Percentiles rank a stretch among this genome's conserved stretches.
Conservation (phyloP, 2,888 invertebrate genomes). For the Ceramica pisi region DNA sequence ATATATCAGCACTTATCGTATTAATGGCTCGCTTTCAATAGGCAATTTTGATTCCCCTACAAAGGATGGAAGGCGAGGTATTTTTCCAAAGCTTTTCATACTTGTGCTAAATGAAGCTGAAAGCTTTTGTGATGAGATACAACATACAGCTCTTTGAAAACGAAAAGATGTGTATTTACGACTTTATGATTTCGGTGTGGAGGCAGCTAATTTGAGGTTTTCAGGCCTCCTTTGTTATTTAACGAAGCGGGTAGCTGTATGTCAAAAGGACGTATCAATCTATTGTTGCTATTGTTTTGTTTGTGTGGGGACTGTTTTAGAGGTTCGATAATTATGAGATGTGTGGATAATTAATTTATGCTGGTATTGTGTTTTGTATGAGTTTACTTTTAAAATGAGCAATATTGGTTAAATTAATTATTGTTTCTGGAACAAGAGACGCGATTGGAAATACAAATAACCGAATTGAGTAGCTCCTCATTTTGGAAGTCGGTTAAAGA, state of each 20-base stretch:
- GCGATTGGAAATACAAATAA: too few relatives aligned
- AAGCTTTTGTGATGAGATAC: slow-evolving; percentile 77
- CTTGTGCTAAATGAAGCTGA: slow-evolving; percentile 75
- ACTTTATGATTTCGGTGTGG: slow-evolving; percentile 52
- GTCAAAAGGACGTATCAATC: slow-evolving; percentile 33
- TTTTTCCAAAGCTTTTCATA: slow-evolving; percentile 68
- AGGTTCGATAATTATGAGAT: slow-evolving; percentile 15
- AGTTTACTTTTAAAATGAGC: background rate
- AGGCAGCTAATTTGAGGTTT: slow-evolving; percentile 41
- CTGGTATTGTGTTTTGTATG: background rate
- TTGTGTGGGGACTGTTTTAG: slow-evolving; percentile 14
- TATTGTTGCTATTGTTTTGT: slow-evolving; percentile 34
- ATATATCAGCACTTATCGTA: slow-evolving; percentile 58
- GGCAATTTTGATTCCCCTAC: slow-evolving; percentile 68
- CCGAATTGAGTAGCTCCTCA: too few relatives aligned
- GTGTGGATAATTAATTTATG: slow-evolving; percentile 7
- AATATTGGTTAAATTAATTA: background rate
- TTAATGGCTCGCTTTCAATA: slow-evolving; percentile 70
- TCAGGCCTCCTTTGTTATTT: slow-evolving; percentile 37
- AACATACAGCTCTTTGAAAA: slow-evolving; percentile 58
- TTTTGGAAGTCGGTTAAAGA: too few relatives aligned
- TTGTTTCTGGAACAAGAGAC: background rate
- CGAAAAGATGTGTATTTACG: slow-evolving; percentile 56
- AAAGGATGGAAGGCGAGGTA: slow-evolving; percentile 53
- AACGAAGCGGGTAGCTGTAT: slow-evolving; percentile 21